Evolutionary conservation across 2,797 vertebrate genomes (phyloP), one percentile per base, ranked within the genome.

Genomic region (Harpagifer antarcticus): DNA sequence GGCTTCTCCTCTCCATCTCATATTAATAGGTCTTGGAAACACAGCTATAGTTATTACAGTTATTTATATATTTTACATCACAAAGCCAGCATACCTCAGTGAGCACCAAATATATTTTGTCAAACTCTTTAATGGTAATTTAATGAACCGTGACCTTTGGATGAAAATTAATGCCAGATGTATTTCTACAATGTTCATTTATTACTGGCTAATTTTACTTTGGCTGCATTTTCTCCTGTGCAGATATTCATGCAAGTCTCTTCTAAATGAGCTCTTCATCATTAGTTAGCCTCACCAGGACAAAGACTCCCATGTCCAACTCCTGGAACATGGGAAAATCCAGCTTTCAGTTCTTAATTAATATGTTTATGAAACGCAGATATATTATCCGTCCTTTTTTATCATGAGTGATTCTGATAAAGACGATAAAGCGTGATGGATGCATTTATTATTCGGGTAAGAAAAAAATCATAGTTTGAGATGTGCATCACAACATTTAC

Each of bases 51-150:
- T 92, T 92, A 91, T 91, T 88, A 87, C 89, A 75, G 87, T 91
- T 94, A 93, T 94, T 94, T 94, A 92, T 94, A 91, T 88, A 89
- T 92, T 92, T 91, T 87, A 91, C 87, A 81, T 91, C 87, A 93
- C 90, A 93, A 92, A 93, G 90, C 87, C 79, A 27, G 88, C 90
- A 91, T 90, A 94, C 90, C 88, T 93, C 92, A 94, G 79, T 94
- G 92, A 94, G 83, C 91, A 93, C 83, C 85, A 87, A 91, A 91
- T 92, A 89, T 89, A 93, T 93, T 93, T 93, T 74, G 85, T 92
- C 91, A 92, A 92, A 91, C 88, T 90, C 90, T 91, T 93, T 93
- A 92, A 93, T 93, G 83, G 89, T 91, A 88, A 93, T 92, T 87
- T 93, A 95, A 95, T 95, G 93, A 95, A 94, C 88, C 93, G 79